These are phyloP conservation scores for Malaclemys terrapin DNA, from an alignment of 2,113 vertebrate genomes.

Conservation along the genomic window DNA sequence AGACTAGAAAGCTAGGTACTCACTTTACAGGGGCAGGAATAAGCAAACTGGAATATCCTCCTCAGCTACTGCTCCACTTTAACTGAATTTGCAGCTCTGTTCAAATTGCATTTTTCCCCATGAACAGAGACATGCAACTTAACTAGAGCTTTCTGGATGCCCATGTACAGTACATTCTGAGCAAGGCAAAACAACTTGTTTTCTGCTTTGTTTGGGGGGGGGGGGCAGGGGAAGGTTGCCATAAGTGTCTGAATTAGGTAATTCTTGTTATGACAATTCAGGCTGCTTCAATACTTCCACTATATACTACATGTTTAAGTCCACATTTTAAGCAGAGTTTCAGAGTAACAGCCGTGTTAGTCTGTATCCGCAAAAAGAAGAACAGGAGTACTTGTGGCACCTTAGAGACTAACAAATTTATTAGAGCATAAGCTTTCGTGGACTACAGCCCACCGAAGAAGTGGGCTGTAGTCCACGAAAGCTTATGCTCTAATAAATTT, in stretches of 20 bases:
- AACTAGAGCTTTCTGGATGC: background rate
- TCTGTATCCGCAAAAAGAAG: too few species aligned
- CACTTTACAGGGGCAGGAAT: background rate
- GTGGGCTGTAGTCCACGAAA: too few species aligned
- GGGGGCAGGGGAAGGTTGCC: background rate
- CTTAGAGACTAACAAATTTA: too few species aligned
- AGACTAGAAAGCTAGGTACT: background rate
- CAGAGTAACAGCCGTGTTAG: too few species aligned
- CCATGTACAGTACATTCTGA: accelerated
- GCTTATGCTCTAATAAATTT: too few species aligned
- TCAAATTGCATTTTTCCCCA: background rate
- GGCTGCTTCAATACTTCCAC: background rate
- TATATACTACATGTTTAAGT: background rate
- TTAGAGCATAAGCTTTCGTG: too few species aligned
- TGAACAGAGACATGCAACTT: background rate
- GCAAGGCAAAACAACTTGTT: background rate
- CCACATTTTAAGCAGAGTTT: background rate
- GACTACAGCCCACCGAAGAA: too few species aligned
- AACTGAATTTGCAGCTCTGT: accelerated
- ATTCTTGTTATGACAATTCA: background rate
- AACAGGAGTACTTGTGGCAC: too few species aligned
- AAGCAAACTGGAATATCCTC: background rate
- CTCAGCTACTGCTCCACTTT: background rate
- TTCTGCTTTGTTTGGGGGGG: background rate
- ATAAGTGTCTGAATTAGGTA: background rate